Evolutionary conservation across 2,888 invertebrate species (phyloP), one percentile per base, ranked within the genome.

Genomic region (Yponomeuta cagnagella): DNA sequence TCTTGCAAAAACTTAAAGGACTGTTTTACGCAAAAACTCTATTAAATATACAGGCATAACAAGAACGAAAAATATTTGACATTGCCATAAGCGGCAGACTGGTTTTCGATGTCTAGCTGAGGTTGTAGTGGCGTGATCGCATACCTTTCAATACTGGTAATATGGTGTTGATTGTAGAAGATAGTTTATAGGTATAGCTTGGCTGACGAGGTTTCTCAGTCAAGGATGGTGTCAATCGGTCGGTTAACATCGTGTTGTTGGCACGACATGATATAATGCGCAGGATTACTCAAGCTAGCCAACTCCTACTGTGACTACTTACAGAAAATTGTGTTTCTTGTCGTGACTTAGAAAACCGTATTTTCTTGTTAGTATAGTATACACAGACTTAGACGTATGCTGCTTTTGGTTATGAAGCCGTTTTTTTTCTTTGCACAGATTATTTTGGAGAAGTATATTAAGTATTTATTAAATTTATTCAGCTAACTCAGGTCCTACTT

Each of bases 241-340:
- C 52, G 52, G 52, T 58, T 58, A 58, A 58, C 15, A 58, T 58
- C 52, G 52, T 58, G 52, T 58, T 58, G 52, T 58, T 58, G 52
- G 52, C 52, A 15, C 52, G 52, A 8, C 23, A 23, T 23, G 4
- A 58, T 15, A 15, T 58, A 58, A 58, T 58, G 52, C 52, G 52
- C 52, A 58, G 52, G 52, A 58, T 58, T 58, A 12, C 15, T 58
- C 15, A 58, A 12, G 52, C 15, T 58, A 58, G 2, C 52, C 52
- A 58, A 58, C 23, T 2, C 2, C 52, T 4, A 5, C 37, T 37
- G 5, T 5, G 33, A 33, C 43, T 5, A 58, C 12, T 52, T 15
- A 58, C 52, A 58, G 52, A 52, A 52, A 52, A 12, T 15, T 3
- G 52, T 58, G 4, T 58, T 58, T 15, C 4, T 58, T 15, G 5